Evolutionary conservation across 2,797 vertebrate species (phyloP), one percentile per base, ranked within the genome.

Genomic region (Aeoliscus strigatus): DNA sequence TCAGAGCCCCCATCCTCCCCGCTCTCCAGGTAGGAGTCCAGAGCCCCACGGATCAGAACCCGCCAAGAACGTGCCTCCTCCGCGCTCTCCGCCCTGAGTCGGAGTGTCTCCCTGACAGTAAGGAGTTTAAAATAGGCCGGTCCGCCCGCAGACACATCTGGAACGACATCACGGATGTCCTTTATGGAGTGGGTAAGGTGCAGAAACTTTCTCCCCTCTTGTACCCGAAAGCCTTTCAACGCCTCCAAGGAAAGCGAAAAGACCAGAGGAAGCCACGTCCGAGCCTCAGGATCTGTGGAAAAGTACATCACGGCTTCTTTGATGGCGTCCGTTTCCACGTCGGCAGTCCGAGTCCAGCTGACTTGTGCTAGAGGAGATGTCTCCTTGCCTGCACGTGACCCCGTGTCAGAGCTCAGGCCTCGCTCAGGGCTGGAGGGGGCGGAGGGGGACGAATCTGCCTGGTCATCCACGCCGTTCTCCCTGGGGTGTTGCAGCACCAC

Each of bases 221-320:
- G 85, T 4, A 91, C 41, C 2, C 56, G 76, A 54, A 94, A 97
- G 39, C 89, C 93, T 51, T 89, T 92, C 11, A 98, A 62, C 1
- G 86, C 65, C 67, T 94, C 93, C 23, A 94, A 54, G 1, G 94
- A 96, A 7, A 98, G 84, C 9, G 94, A 96, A 42, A 97, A 94
- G 30, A 96, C 73, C 12, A 87, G 83, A 1, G 89, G 88, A 0
- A 53, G 26, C 94, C 94, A 98, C 0, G 68, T 80, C 51, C 79
- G 88, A 12, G 91, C 88, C 0, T 89, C 43, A 0, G 88, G 73
- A 26, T 79, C 84, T 0, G 79, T 81, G 37, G 73, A 79, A 57
- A 88, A 39, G 57, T 93, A 94, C 27, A 98, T 76, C 55, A 98
- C 84, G 0, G 93, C 60, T 58, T 98, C 94, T 70, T 96, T 95